Evolutionary conservation across 35 echinoderm and acorn worm species (phyloP), one percentile per base, ranked within the genome.

Genomic region (Amphiura filiformis): DNA sequence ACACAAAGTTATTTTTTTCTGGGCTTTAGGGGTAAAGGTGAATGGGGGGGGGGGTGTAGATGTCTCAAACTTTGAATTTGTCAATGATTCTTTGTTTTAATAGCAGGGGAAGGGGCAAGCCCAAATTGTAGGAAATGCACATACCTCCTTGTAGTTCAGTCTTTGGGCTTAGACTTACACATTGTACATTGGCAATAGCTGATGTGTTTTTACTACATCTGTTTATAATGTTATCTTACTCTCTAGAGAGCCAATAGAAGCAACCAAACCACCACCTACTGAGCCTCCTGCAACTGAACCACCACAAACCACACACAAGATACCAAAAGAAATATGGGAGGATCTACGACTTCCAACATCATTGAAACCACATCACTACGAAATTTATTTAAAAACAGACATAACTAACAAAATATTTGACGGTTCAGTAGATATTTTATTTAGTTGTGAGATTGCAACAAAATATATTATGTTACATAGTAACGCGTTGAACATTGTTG

Each of bases 351-450:
- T 99, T 31, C 96, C 96, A 20, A 65, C 47, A 1, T 82, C 70
- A 35, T 18, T 99, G 31, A 91, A 80, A 28, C 96, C 96, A 0
- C 41, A 82, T 23, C 93, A 90, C 56, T 99, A 99, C 77, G 93
- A 99, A 77, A 18, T 99, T 5, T 39, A 75, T 33, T 44, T 99
- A n/a, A 52, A 76, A 44, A 94, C 90, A 3, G 90, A 99, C 75
- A 82, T 99, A 22, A 85, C 44, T 0, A 79, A 88, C 41, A n/a
- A 81, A 42, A 78, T 90, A 52, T 94, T 99, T 44, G 36, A 42
- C 3, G 96, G 96, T 9, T 38, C n/a, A 34, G 76, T 84, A 39
- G 78, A 42, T 22, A 86, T 93, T 34, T 61, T 77, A 13, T 82
- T 99, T 75, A 79, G 82, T 15, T 99, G 96, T 40, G 7, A 33